A percentile compares a stretch with the other conserved stretches of the same genome.
Conservation (phyloP, 2,797 vertebrate species). For the Gallinago nigripennis region DNA sequence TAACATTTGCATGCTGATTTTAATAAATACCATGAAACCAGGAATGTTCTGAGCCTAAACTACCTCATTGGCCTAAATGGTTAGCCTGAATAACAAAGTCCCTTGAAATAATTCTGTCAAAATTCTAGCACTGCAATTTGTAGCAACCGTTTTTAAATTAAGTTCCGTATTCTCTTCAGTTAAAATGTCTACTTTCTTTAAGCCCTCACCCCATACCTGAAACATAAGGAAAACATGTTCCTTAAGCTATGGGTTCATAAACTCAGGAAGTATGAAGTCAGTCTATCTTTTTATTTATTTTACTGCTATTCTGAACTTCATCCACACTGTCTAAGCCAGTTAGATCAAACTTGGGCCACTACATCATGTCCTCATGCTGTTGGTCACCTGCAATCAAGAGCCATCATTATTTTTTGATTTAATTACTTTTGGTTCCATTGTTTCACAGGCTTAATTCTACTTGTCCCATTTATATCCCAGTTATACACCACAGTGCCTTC, state of each 20-base stretch:
- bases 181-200: background rate
- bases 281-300: background rate
- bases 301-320: background rate
- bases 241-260: background rate
- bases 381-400: background rate
- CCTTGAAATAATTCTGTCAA: background rate
- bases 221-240: background rate
- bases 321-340: background rate
- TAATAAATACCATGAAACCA: background rate
- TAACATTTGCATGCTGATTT: background rate
- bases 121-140: background rate
- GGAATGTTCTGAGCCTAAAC: background rate
- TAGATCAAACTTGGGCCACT: background rate
- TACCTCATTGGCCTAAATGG: rapidly evolving
- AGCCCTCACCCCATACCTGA: background rate
- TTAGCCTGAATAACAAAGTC: background rate
- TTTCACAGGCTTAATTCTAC: background rate
- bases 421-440: background rate
- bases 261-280: background rate
- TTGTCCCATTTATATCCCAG: background rate
- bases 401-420: background rate
- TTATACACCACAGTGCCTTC: background rate
- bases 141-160: background rate
- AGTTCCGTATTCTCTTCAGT: background rate
- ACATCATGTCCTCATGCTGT: background rate